Evolutionary conservation across 2,888 invertebrate genomes (phyloP).

Genomic region (Empis livida): DNA sequence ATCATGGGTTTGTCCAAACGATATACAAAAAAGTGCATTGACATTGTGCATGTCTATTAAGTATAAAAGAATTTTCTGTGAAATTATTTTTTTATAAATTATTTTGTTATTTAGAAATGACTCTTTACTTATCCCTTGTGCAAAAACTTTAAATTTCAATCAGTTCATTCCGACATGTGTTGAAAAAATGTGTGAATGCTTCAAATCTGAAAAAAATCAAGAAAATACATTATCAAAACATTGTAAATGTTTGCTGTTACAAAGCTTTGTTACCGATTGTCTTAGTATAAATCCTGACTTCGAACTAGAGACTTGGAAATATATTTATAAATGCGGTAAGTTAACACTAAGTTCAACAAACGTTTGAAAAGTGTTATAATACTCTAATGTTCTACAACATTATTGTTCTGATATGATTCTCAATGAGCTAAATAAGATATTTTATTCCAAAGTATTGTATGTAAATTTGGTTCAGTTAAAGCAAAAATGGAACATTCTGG

Average conservation of each 20-base stretch:
- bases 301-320: constrained; percentile 59
- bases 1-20: constrained; percentile 45
- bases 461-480: too few species aligned
- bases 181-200: constrained; percentile 62
- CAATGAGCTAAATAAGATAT: too few species aligned
- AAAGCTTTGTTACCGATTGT: constrained; percentile 61
- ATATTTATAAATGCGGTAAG: constrained; percentile 47
- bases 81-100: neutral
- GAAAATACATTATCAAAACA: constrained; percentile 26
- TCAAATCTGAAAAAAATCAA: constrained; percentile 40
- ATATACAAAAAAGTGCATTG: constrained; percentile 50
- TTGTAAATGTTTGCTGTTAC: constrained; percentile 58
- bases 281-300: constrained; percentile 47
- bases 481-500: too few species aligned
- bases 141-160: constrained; percentile 48
- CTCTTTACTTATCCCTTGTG: constrained; percentile 36
- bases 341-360: constrained; percentile 39
- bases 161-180: constrained; percentile 59
- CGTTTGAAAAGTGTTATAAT: too few species aligned
- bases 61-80: constrained; percentile 34
- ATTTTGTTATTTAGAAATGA: neutral
- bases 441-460: too few species aligned
- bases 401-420: too few species aligned
- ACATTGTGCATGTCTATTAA: constrained; percentile 54
- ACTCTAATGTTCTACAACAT: too few species aligned